These are phyloP conservation scores for Carassius gibelio DNA, from an alignment of 2,113 vertebrate species.

Conservation along the genomic window DNA sequence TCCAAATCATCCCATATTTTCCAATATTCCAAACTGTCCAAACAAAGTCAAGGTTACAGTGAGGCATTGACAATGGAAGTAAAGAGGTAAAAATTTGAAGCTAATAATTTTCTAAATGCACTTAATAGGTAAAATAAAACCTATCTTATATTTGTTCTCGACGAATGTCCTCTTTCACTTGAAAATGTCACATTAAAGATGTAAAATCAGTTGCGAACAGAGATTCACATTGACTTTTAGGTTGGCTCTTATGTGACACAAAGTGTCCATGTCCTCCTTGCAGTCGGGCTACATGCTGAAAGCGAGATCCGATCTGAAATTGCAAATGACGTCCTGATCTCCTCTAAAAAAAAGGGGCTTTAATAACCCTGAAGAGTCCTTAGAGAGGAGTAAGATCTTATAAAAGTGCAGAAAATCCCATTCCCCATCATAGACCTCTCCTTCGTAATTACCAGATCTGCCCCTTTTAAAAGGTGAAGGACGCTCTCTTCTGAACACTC, in stretches of 20 bases:
- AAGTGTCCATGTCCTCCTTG: not conserved
- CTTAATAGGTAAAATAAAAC: not conserved
- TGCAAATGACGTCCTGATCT: conserved; percentile 67
- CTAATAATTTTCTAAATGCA: not conserved
- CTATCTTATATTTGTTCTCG: not conserved
- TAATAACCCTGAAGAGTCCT: conserved; percentile 67
- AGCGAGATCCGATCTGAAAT: conserved; percentile 61
- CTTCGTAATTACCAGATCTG: conserved; percentile 71
- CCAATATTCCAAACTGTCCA: not conserved
- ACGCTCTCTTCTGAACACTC: conserved; percentile 50
- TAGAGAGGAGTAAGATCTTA: conserved; percentile 73
- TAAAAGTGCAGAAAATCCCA: conserved; percentile 72
- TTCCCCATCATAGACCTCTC: conserved; percentile 71
- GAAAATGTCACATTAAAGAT: not conserved
- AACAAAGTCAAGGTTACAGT: not conserved
- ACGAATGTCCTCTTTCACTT: not conserved
- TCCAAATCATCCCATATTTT: not conserved
- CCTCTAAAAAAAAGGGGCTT: conserved; percentile 60
- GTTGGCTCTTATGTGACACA: not conserved
- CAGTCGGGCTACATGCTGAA: conserved; percentile 26
- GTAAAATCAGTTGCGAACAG: not conserved
- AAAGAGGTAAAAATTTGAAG: not conserved
- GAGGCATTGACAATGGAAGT: not conserved
- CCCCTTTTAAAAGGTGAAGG: conserved; percentile 74
- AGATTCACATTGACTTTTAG: not conserved